Conservation (phyloP, 2,888 invertebrate genomes). For the Anorthoa munda region DNA sequence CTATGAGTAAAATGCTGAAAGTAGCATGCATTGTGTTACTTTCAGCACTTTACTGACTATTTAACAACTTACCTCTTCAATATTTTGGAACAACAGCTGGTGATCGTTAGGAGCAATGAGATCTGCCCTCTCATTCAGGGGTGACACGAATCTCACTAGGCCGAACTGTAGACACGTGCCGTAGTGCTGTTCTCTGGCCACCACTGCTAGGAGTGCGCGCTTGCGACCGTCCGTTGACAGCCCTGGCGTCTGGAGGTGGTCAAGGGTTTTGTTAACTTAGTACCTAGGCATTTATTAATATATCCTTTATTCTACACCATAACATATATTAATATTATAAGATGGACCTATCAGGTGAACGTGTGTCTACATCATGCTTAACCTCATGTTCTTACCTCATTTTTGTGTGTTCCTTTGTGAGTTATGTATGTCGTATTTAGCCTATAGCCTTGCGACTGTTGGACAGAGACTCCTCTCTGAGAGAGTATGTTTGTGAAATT, state of each 20-base stretch:
- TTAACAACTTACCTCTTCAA: conserved; percentile 92
- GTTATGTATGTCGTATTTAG: too few relatives aligned
- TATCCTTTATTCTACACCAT: too few relatives aligned
- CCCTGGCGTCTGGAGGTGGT: conserved; percentile 84
- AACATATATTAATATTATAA: not conserved
- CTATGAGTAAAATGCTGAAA: too few relatives aligned
- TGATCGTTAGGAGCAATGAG: conserved; percentile 95
- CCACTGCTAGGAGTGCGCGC: conserved; percentile 94
- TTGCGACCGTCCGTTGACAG: conserved; percentile 91
- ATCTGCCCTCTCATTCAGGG: conserved; percentile 94
- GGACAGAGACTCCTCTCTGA: too few relatives aligned
- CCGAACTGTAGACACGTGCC: conserved; percentile 95
- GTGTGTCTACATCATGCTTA: too few relatives aligned
- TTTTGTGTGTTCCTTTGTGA: too few relatives aligned
- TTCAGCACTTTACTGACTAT: not conserved
- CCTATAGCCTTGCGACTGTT: too few relatives aligned
- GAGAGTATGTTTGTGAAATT: too few relatives aligned
- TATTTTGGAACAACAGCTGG: conserved; percentile 95
- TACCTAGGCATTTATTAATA: too few relatives aligned
- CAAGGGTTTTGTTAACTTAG: conserved; percentile 17
- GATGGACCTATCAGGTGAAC: not conserved
- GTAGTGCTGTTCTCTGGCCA: conserved; percentile 95
- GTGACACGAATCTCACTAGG: conserved; percentile 94
- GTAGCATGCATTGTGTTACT: too few relatives aligned
- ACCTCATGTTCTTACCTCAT: too few relatives aligned